Evolutionary conservation across 2,113 vertebrate genomes (phyloP), one percentile per base, ranked within the genome.

Genomic region (Vidua chalybeata): DNA sequence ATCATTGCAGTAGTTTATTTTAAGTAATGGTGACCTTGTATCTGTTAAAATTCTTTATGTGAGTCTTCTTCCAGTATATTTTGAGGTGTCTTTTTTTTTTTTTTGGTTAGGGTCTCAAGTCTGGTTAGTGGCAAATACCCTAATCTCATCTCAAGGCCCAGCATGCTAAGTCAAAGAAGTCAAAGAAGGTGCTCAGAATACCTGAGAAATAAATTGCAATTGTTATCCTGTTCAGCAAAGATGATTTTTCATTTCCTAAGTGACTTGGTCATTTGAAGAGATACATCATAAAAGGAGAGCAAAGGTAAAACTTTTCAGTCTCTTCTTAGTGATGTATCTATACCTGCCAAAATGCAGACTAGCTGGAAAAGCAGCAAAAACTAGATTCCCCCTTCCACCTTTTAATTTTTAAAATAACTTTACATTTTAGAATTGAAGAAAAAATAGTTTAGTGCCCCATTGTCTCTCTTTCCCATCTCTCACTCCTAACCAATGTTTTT

Each of bases 281-380:
- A 54, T 41, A 45, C 1, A 13, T 52, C 1, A 4, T 41, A 80
- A 95, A 77, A 77, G 45, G 43, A 90, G 66, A 87, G 56, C 16
- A 86, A 96, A 90, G 37, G 68, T 54, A 90, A 87, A 80, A 86
- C 22, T 74, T 77, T 85, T 41, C 41, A 48, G 10, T n/a, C 39
- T 72, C 61, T 58, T 72, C 39, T 62, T 68, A 52, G 24, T 66
- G 43, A 76, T 46, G 31, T 76, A 84, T 56, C 59, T 56, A 31
- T 63, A 52, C 28, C 39, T 72, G 64, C 48, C 45, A 81, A 84
- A 52, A 63, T 31, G 43, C 17, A 83, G 56, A 48, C 43, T 77
- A 87, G 21, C 75, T 80, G 45, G 52, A 94, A 97, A 81, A 95
- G 61, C 83, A 75, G 35, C 48, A 94, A 91, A 91, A 74, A 28